phyloP scores from a whole-genome alignment of 2,888 invertebrate genomes.

The Gisinianus flammeolus region DNA sequence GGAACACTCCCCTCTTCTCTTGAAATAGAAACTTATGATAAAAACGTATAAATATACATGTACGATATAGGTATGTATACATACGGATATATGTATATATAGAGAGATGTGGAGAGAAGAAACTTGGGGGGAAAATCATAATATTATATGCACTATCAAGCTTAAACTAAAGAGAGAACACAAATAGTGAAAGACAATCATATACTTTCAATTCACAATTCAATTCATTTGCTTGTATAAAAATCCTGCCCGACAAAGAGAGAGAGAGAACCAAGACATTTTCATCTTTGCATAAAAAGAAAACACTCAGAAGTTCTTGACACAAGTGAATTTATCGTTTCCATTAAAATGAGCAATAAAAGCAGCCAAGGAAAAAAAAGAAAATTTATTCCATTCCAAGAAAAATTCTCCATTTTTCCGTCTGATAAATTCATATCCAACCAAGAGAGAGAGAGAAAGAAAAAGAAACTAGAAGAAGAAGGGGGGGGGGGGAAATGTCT shows the following conservation, averaged over 20 bases:
- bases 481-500: conserved; percentile 45
- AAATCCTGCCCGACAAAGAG: conserved; percentile 51
- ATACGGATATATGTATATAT: too few species aligned
- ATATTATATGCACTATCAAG: too few species aligned
- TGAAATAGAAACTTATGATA: not conserved
- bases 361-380: conserved; percentile 58
- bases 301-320: conserved; percentile 59
- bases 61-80: too few species aligned
- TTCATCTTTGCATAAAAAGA: conserved; percentile 59
- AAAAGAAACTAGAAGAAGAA: conserved; percentile 21
- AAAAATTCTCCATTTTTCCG: conserved; percentile 58
- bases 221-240: conserved; percentile 58
- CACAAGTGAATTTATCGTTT: conserved; percentile 59
- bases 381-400: conserved; percentile 59
- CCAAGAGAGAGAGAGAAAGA: conserved; percentile 23
- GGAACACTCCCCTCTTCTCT: not conserved
- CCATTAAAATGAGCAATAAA: conserved; percentile 59
- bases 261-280: conserved; percentile 55
- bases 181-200: conserved; percentile 37
- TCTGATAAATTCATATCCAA: conserved; percentile 59
- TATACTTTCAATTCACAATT: conserved; percentile 54
- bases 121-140: too few species aligned
- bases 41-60: not conserved
- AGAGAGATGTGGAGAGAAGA: too few species aligned
- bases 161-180: not conserved